Conservation (phyloP, 2,113 vertebrate genomes). For the Cyrtonyx montezumae region DNA sequence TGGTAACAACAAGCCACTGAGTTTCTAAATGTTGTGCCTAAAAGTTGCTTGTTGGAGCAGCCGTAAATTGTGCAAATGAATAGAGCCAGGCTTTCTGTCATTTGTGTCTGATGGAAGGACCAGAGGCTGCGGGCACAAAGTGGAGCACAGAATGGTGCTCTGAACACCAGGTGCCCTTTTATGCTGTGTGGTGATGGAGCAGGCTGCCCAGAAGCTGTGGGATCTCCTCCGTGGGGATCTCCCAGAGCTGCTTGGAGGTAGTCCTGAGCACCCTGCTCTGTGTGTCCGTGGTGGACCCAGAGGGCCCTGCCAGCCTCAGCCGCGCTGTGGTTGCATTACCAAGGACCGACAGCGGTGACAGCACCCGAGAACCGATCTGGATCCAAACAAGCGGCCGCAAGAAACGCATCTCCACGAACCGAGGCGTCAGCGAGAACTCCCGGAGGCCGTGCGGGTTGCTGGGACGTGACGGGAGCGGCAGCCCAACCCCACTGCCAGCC, state of each 20-base stretch:
- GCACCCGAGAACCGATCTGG: too few species aligned
- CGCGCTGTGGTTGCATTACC: too few species aligned
- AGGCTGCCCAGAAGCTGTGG: too few species aligned
- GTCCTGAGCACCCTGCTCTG: not conserved
- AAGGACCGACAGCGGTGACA: too few species aligned
- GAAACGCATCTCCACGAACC: too few species aligned
- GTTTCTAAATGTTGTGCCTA: not conserved
- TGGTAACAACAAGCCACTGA: rapidly evolving
- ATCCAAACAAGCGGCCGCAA: too few species aligned
- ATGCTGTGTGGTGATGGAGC: not conserved
- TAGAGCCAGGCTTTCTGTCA: not conserved
- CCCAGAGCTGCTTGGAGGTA: not conserved
- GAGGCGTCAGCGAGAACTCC: too few species aligned
- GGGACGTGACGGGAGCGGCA: too few species aligned
- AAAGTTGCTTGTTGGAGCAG: rapidly evolving
- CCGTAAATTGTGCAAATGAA: not conserved
- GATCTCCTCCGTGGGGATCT: too few species aligned
- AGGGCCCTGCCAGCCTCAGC: too few species aligned
- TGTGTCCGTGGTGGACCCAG: not conserved
- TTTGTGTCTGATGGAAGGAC: not conserved
- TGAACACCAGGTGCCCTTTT: not conserved
- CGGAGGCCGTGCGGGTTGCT: too few species aligned
- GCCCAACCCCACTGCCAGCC: too few species aligned
- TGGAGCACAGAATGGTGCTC: not conserved
- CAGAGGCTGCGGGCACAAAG: not conserved